phyloP scores from a whole-genome alignment of 2,888 invertebrate genomes.

The Prosapia bicincta region DNA sequence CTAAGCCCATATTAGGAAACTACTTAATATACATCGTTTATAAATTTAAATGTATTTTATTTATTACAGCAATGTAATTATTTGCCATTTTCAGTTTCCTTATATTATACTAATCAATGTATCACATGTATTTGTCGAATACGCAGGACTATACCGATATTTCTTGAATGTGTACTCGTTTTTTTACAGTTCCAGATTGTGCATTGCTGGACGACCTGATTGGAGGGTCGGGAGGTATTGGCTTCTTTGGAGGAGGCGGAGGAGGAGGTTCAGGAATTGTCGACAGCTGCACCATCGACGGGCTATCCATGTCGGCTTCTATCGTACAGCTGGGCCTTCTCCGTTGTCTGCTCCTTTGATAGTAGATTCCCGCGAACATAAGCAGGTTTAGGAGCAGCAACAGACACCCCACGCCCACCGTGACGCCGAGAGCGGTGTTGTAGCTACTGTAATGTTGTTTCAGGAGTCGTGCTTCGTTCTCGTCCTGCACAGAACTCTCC shows the following conservation, averaged over 20 bases:
- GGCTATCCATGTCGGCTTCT: slow-evolving; percentile 43
- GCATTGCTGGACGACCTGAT: slow-evolving; percentile 34
- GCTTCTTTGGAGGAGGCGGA: slow-evolving; percentile 32
- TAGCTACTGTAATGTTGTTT: slow-evolving; percentile 57
- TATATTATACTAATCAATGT: not conserved
- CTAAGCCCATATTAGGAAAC: too few species aligned
- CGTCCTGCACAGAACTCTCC: slow-evolving; percentile 41
- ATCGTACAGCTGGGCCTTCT: slow-evolving; percentile 46
- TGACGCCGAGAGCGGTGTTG: slow-evolving; percentile 72
- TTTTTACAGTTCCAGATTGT: slow-evolving; percentile 59
- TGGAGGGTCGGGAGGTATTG: slow-evolving; percentile 32
- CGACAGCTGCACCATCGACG: slow-evolving; percentile 46
- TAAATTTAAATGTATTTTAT: not conserved
- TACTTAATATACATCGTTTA: too few species aligned
- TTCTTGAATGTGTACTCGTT: slow-evolving; percentile 77
- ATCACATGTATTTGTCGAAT: too few species aligned
- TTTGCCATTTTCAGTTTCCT: not conserved
- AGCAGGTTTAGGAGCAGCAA: slow-evolving; percentile 67
- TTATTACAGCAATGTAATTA: not conserved
- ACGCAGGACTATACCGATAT: slow-evolving; percentile 60
- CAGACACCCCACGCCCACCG: slow-evolving; percentile 70
- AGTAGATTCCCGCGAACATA: slow-evolving; percentile 74
- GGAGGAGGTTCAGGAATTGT: slow-evolving; percentile 32
- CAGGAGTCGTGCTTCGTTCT: slow-evolving; percentile 45
- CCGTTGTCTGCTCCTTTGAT: slow-evolving; percentile 54